phyloP scores from a whole-genome alignment of 2,797 vertebrate genomes.

The Phrynocephalus vlangalii region DNA sequence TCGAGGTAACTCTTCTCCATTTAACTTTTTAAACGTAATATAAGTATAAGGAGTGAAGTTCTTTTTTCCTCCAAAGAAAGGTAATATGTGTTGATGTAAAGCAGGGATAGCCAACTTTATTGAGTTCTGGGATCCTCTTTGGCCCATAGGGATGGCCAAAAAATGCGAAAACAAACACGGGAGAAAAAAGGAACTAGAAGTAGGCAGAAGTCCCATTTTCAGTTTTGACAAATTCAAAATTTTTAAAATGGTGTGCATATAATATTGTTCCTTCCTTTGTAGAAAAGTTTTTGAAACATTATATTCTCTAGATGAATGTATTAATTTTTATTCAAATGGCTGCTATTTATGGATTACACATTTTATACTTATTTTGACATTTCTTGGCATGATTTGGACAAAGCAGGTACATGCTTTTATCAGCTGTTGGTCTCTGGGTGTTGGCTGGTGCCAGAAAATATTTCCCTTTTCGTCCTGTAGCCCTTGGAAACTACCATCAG shows the following conservation, averaged over 20 bases:
- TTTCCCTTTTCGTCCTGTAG: not conserved
- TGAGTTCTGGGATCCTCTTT: not conserved
- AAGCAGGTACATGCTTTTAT: not conserved
- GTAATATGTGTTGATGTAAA: not conserved
- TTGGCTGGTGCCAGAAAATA: not conserved
- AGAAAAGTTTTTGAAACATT: not conserved
- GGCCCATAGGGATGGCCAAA: no score
- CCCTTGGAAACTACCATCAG: not conserved
- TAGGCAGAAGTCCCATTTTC: no score
- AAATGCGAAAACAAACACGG: no score
- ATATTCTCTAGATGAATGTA: not conserved
- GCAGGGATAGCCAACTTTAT: no score
- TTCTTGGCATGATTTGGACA: not conserved
- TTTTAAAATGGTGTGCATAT: not conserved
- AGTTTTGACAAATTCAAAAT: no score
- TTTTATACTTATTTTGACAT: not conserved
- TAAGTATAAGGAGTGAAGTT: not conserved
- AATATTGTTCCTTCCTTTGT: not conserved
- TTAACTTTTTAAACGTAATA: not conserved
- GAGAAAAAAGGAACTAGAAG: no score
- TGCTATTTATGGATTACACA: not conserved
- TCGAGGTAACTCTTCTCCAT: conserved; percentile 83
- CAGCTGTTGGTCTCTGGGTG: no score
- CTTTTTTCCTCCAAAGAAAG: not conserved
- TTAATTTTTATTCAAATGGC: not conserved